Base-by-base conservation (phyloP, 2,113 vertebrate genomes). In the Thermophis baileyi region DNA sequence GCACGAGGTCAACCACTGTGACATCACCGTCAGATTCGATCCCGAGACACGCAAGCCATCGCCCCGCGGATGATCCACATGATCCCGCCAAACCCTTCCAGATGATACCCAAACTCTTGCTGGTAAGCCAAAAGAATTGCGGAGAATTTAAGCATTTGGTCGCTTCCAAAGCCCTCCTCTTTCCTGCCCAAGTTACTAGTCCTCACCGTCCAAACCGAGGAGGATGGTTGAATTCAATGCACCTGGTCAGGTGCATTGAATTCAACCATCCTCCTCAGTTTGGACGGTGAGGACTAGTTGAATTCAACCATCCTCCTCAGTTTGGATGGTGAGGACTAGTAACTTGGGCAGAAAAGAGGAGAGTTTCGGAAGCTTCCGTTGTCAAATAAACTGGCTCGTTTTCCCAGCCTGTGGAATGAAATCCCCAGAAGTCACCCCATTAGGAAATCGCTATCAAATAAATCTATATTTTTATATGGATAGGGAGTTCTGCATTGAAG, bases 41-140 rank as follows among this genome's bases (percentile, higher is more conserved):
- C 22, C 2, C 4, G 69, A 25, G 74, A 40, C 35, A 3, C 0
- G 3, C 74, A 69, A 0, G 30, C 4, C 74, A 22, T 81, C 35
- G 0, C 74, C 35, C 2, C 35, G 0, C 3, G 2, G 6, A 20
- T 20, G 6, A 40, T 1, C 69, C 1, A 40, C 16, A 20, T 16
- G 1, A 20, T 44, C 74, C 35, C 0, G 18, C 18, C 7, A 2
- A 81, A 40, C 69, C n/a, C 16, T 20, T 40, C 22, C 55, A 4
- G 60, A 30, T 63, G 27, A 10, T 4, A 30, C 57, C 25, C 54
- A 30, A 60, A 11, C 9, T 0, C 11, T 53, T 50, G 24, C 46
- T n/a, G 22, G 44, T 1, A 3, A 49, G 1, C 10, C 60, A 1
- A 85, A 24, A 7, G 47, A 53, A 6, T 4, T 11, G 49, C 12